Conservation (phyloP, 1,140 invertebrate genomes). For the Drosophila sproati region DNA sequence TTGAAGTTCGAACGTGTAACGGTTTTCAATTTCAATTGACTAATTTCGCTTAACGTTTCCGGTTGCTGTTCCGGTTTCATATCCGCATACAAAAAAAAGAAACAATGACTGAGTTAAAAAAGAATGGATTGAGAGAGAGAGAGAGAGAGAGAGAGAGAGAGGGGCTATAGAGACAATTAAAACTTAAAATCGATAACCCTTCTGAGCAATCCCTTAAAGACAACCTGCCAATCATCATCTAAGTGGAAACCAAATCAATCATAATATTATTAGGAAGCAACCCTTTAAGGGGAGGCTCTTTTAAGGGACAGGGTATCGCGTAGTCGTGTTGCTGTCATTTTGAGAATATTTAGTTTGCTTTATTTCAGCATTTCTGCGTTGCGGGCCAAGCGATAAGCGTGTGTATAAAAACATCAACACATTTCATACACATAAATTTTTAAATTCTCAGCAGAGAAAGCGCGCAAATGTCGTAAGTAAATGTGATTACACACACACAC, state of each 20-base stretch:
- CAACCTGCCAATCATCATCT: background rate
- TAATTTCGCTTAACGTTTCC: too few species aligned
- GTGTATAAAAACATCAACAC: constrained; percentile 50
- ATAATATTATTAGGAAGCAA: background rate
- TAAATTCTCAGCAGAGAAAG: constrained; percentile 65
- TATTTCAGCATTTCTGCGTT: constrained; percentile 34
- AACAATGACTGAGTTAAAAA: too few species aligned
- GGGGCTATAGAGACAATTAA: too few species aligned
- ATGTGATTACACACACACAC: constrained; percentile 47
- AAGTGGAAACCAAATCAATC: too few species aligned
- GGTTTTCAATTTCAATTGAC: too few species aligned
- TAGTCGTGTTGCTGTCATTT: background rate
- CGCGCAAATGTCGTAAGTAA: constrained; percentile 64
- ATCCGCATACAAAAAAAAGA: too few species aligned
- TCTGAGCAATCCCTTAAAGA: background rate
- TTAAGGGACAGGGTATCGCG: background rate
- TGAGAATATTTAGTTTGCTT: constrained; percentile 11
- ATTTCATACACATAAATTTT: constrained; percentile 50
- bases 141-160: too few species aligned
- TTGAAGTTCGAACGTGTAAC: too few species aligned
- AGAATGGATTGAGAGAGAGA: too few species aligned
- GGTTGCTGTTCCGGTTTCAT: too few species aligned
- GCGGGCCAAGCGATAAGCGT: constrained; percentile 59
- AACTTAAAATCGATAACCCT: too few species aligned
- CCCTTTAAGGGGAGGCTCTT: background rate